Base-by-base conservation (phyloP, 2,888 invertebrate species). In the Alentia gelatinosa region DNA sequence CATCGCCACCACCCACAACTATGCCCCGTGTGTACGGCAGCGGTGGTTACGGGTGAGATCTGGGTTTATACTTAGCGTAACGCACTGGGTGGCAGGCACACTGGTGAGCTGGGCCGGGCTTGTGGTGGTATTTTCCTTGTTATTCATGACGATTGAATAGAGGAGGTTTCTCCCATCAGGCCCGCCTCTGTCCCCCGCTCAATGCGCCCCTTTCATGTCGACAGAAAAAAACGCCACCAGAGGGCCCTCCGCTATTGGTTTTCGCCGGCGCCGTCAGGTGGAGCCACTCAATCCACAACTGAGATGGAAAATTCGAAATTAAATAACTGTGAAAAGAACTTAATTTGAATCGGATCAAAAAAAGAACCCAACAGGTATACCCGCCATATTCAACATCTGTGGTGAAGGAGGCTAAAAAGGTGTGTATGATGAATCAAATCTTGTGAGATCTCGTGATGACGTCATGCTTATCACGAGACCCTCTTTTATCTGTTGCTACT, bases 281-380 rank as follows among this genome's bases (percentile, higher is more conserved):
- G 56, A n/a, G 23, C 56, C n/a, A n/a, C n/a, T 56, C 56, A 56
- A 56, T 56, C n/a, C 30, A 30, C 30, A 30, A 68, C 33, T 68
- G 30, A 26, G 68, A 68, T 68, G 68, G 68, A 68, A 68, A 68
- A 68, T 68, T 68, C 68, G 30, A 68, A 68, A 68, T 68, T 68
- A 68, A 68, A 68, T 68, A 68, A 68, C 68, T 68, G 68, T 68
- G n/a, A 68, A 26, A 56, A 68, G 68, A 68, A 68, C 68, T 68
- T 68, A 68, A 68, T 68, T 68, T 68, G 68, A 68, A 68, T 30
- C 68, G 56, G 56, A 56, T n/a, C 23, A 19, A 3, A 56, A n/a
- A 56, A n/a, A 42, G 47, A n/a, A n/a, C n/a, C n/a, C n/a, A n/a
- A n/a, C n/a, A n/a, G n/a, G n/a, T n/a, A n/a, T n/a, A n/a, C n/a